Conservation (phyloP, 1,140 invertebrate species). For the Lepidostoma basale region DNA sequence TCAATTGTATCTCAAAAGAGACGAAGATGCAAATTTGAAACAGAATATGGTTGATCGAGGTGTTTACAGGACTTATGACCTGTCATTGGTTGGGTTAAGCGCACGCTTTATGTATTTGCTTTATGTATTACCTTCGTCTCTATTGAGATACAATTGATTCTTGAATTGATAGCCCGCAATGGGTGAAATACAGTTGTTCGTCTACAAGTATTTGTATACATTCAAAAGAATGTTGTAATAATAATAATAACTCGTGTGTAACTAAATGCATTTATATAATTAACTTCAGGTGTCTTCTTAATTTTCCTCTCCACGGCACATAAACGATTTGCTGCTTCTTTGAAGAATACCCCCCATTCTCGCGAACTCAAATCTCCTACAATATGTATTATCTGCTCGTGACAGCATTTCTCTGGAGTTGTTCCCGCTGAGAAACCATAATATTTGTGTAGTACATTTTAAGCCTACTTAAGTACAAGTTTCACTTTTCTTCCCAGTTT, state of each 20-base stretch:
- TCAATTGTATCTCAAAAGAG: too few species aligned
- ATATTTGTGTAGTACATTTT: neutral
- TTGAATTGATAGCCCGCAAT: too few species aligned
- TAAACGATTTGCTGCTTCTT: neutral
- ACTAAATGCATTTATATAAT: neutral
- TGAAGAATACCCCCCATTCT: neutral
- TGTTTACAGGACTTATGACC: too few species aligned
- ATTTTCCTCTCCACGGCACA: neutral
- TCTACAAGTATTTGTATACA: neutral
- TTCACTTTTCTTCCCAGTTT: neutral
- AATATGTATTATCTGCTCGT: neutral
- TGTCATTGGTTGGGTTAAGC: too few species aligned
- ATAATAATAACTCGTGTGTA: neutral
- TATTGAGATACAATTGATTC: too few species aligned
- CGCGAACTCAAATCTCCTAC: neutral
- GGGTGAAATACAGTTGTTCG: neutral
- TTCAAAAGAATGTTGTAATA: neutral
- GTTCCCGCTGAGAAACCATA: neutral
- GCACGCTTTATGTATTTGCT: too few species aligned
- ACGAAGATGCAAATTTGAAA: too few species aligned
- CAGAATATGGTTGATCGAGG: too few species aligned
- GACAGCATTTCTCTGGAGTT: neutral
- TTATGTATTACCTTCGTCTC: too few species aligned
- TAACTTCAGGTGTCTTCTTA: neutral
- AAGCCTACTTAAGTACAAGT: neutral